Evolutionary conservation across 2,797 vertebrate genomes (phyloP), one percentile per base, ranked within the genome.

Genomic region (Pempheris klunzingeri): DNA sequence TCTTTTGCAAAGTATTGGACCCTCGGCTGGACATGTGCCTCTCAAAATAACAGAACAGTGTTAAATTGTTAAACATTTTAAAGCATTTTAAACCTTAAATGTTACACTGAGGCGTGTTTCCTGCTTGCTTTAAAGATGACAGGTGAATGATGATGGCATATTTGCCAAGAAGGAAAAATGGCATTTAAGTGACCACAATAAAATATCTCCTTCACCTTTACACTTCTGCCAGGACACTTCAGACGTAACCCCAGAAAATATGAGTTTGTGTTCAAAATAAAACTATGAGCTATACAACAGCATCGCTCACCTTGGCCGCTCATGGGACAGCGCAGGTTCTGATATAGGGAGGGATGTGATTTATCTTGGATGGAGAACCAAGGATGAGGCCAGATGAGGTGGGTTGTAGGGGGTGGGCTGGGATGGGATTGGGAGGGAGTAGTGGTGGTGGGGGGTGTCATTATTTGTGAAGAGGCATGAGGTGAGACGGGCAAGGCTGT

Each of bases 391-490:
- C 82, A 72, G 81, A 71, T 80, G 60, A 59, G 46, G 72, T n/a
- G n/a, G n/a, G n/a, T n/a, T n/a, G n/a, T n/a, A n/a, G n/a, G n/a
- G n/a, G n/a, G n/a, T n/a, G n/a, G n/a, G n/a, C n/a, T n/a, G n/a
- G n/a, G n/a, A n/a, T n/a, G n/a, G n/a, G n/a, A n/a, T n/a, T n/a
- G n/a, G n/a, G n/a, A n/a, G n/a, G n/a, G n/a, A n/a, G n/a, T n/a
- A n/a, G n/a, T n/a, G n/a, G n/a, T n/a, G 54, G 26, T 52, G 68
- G 34, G 36, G n/a, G 24, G 12, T 77, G 76, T 62, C 74, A 85
- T 90, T 88, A 90, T 88, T 91, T 88, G 86, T 89, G 80, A 80
- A 81, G 82, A 81, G 72, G 81, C 78, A 72, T 74, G 83, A 79
- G 65, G 67, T 60, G 63, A 78, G 73, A 62, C 71, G 73, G 61